phyloP scores from a whole-genome alignment of 1,140 invertebrate species.

The Drosophila ambigua region DNA sequence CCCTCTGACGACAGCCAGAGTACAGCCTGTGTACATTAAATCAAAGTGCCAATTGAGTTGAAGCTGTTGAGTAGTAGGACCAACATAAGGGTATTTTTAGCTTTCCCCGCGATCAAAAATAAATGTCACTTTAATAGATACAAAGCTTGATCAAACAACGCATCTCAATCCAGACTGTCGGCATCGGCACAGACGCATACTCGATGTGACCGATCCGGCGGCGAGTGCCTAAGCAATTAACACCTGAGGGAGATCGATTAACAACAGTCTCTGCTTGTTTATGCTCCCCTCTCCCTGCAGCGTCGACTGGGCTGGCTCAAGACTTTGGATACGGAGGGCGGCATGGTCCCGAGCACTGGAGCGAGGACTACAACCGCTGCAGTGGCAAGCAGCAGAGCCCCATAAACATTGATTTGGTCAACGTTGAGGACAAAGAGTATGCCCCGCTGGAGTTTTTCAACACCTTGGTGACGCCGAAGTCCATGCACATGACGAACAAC shows the following conservation, averaged over 20 bases:
- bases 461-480: conserved; percentile 85
- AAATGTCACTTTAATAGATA: conserved; percentile 20
- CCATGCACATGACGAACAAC: conserved; percentile 88
- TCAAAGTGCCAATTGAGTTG: conserved; percentile 24
- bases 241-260: conserved; percentile 27
- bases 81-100: conserved; percentile 41
- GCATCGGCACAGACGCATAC: conserved; percentile 15
- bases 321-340: conserved; percentile 63
- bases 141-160: conserved; percentile 14
- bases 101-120: conserved; percentile 45
- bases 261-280: conserved; percentile 25
- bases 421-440: conserved; percentile 85
- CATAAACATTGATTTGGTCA: conserved; percentile 90
- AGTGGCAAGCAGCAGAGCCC: conserved; percentile 92
- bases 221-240: conserved; percentile 30
- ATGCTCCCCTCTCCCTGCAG: conserved; percentile 15
- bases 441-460: conserved; percentile 86
- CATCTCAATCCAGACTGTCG: conserved; percentile 6
- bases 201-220: conserved; percentile 11
- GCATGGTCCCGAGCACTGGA: conserved; percentile 89
- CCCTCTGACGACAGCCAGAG: conserved; percentile 27
- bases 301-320: conserved; percentile 20
- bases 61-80: background rate
- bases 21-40: conserved; percentile 1
- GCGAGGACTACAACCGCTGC: conserved; percentile 87